Percentiles rank a stretch among this genome's conserved stretches.
Conservation (phyloP, 2,113 vertebrate genomes). For the Burhinus oedicnemus region DNA sequence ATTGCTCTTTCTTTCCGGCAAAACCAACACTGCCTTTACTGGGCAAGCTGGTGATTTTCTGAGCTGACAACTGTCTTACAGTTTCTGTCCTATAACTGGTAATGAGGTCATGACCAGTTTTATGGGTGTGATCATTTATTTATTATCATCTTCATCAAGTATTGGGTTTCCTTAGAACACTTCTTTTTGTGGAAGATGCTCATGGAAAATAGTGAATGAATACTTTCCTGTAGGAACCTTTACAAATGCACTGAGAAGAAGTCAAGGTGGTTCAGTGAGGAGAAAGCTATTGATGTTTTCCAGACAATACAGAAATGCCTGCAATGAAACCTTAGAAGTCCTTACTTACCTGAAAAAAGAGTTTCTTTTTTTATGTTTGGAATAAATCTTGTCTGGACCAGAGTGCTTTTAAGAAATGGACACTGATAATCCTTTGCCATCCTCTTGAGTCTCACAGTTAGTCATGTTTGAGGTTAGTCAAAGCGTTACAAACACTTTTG, state of each 20-base stretch:
- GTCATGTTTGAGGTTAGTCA: not conserved
- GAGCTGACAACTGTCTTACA: not conserved
- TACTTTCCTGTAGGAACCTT: not conserved
- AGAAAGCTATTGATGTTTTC: not conserved
- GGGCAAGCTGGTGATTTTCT: not conserved
- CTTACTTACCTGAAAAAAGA: not conserved
- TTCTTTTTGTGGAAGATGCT: not conserved
- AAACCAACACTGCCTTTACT: not conserved
- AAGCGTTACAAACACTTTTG: not conserved
- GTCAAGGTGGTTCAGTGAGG: not conserved
- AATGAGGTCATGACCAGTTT: not conserved
- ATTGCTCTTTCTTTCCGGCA: not conserved
- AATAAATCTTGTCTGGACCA: not conserved
- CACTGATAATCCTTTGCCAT: not conserved
- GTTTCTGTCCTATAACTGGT: not conserved
- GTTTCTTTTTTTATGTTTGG: not conserved
- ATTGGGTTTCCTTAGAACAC: not conserved
- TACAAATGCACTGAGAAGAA: not conserved
- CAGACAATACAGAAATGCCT: accelerated
- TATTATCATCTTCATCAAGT: not conserved
- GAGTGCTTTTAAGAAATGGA: not conserved
- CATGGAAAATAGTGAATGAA: not conserved
- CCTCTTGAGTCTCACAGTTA: not conserved
- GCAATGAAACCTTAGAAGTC: not conserved
- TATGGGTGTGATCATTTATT: not conserved